These are phyloP conservation scores for Diogma glabrata DNA, from an alignment of 2,888 invertebrate species.

Conservation along the genomic window DNA sequence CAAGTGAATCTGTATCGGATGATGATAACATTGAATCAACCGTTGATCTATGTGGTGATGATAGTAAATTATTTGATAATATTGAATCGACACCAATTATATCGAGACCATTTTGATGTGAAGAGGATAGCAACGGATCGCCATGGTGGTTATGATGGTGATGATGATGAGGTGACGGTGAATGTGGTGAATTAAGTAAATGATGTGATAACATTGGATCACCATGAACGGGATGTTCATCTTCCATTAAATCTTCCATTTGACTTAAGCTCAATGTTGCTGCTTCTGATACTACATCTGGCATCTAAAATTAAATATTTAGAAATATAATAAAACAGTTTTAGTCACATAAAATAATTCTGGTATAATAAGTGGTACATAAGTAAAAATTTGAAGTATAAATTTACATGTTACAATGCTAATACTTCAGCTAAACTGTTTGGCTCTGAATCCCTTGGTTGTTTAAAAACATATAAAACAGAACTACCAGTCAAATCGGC, in stretches of 20 bases:
- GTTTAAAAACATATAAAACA: slow-evolving; percentile 91
- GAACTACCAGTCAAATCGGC: slow-evolving; percentile 98
- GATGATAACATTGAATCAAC: slow-evolving; percentile 40
- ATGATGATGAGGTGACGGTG: slow-evolving; percentile 21
- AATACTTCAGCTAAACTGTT: slow-evolving; percentile 92
- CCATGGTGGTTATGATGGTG: slow-evolving; percentile 17
- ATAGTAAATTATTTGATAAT: slow-evolving; percentile 28
- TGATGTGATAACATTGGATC: slow-evolving; percentile 50
- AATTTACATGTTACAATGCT: too few relatives aligned
- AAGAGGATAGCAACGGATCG: slow-evolving; percentile 32
- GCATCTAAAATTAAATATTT: slow-evolving; percentile 34
- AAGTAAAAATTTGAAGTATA: too few relatives aligned
- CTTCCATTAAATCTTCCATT: slow-evolving; percentile 55
- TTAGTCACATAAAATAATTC: not conserved
- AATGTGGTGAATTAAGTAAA: slow-evolving; percentile 36
- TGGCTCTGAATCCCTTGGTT: slow-evolving; percentile 75
- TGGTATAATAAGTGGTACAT: too few relatives aligned
- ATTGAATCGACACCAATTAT: slow-evolving; percentile 37
- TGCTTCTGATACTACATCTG: slow-evolving; percentile 44
- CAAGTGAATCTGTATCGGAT: slow-evolving; percentile 40
- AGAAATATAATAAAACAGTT: not conserved
- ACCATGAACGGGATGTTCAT: slow-evolving; percentile 46
- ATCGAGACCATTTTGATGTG: slow-evolving; percentile 28
- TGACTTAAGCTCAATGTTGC: slow-evolving; percentile 44
- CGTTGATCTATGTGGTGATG: slow-evolving; percentile 22